phyloP scores from a whole-genome alignment of 92 coral and sea anemone species.

The Phenganax marumi region DNA sequence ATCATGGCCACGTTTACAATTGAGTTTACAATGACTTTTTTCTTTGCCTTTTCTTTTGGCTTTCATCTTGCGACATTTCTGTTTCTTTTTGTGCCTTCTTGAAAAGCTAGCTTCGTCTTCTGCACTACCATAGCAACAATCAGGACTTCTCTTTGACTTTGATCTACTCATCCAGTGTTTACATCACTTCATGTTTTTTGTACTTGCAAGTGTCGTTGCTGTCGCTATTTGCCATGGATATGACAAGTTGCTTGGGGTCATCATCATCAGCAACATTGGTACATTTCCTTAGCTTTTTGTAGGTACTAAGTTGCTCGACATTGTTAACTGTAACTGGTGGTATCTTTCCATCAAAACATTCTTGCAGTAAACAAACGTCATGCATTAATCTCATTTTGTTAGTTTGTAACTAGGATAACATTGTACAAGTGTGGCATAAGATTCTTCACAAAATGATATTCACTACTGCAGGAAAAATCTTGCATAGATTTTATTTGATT shows the following conservation, averaged over 20 bases:
- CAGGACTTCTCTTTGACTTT: conserved; percentile 4
- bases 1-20: neutral
- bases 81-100: neutral
- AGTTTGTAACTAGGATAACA: conserved; percentile 42
- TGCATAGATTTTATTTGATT: conserved; percentile 54
- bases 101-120: neutral
- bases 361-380: conserved; percentile 45
- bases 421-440: conserved; percentile 48
- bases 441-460: conserved; percentile 51
- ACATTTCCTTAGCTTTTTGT: neutral
- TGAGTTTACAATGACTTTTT: neutral
- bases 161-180: neutral
- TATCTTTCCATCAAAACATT: conserved; percentile 45
- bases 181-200: neutral
- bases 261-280: neutral
- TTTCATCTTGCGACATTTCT: neutral
- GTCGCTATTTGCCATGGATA: neutral
- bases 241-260: neutral
- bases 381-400: conserved; percentile 54
- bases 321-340: conserved; percentile 50
- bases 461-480: conserved; percentile 48
- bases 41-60: neutral
- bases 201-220: neutral
- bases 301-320: conserved; percentile 40
- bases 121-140: neutral